Percentiles rank a stretch among this genome's conserved stretches.
Evolutionary conservation across 2,797 vertebrate genomes (phyloP).

Genomic region (Aeoliscus strigatus): DNA sequence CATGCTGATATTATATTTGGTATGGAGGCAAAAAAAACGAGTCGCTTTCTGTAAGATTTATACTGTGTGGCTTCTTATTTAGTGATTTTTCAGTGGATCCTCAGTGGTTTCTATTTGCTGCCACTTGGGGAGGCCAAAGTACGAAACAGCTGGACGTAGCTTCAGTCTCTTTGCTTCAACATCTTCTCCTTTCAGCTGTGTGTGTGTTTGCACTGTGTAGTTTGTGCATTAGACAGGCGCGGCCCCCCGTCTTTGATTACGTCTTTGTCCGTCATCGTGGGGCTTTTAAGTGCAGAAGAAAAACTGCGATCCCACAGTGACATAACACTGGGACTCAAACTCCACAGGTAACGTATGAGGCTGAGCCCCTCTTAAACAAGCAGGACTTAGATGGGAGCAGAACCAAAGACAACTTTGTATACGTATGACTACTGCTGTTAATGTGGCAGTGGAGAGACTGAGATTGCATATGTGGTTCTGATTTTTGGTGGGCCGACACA

Average conservation of each 20-base stretch:
- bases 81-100: neutral
- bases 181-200: conserved; percentile 2
- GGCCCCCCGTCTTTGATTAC: conserved; percentile 60
- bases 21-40: no score
- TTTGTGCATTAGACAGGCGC: conserved; percentile 5
- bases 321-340: conserved; percentile 55
- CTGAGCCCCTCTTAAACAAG: conserved; percentile 64
- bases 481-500: conserved; percentile 24
- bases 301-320: conserved; percentile 57
- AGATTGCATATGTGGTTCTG: conserved; percentile 24
- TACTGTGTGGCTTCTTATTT: neutral
- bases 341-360: conserved; percentile 65
- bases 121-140: conserved; percentile 40
- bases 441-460: conserved; percentile 39
- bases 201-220: conserved; percentile 23
- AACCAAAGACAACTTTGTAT: conserved; percentile 69
- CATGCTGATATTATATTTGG: no score
- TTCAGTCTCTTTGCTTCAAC: conserved; percentile 4
- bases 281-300: conserved; percentile 70
- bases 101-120: conserved; percentile 6
- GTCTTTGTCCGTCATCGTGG: conserved; percentile 71
- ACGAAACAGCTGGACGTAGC: conserved; percentile 13
- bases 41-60: no score
- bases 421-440: conserved; percentile 51
- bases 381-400: conserved; percentile 63